These are phyloP conservation scores for Platorchestia sp. DNA, from an alignment of 1,140 invertebrate species.

Conservation along the genomic window DNA sequence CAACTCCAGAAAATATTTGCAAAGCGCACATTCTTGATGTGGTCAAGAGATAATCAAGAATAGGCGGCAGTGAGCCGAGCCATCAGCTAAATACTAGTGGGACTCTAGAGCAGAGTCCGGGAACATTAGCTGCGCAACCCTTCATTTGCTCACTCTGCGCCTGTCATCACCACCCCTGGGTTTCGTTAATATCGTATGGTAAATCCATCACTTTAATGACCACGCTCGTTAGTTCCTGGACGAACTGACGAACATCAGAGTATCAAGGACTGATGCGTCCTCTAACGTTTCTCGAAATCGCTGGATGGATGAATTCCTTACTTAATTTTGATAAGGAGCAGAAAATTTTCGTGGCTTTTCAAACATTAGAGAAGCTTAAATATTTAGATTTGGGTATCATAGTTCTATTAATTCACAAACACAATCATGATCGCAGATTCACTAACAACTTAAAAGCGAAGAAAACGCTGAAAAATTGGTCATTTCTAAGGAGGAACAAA, in stretches of 20 bases:
- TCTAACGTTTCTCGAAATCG: not conserved
- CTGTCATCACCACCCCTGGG: not conserved
- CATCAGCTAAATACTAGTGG: not conserved
- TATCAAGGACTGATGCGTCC: not conserved
- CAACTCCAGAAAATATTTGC: not conserved
- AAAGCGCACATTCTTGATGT: not conserved
- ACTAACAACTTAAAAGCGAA: no score
- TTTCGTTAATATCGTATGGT: not conserved
- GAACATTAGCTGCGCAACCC: not conserved
- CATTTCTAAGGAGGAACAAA: no score
- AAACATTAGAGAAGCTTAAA: no score
- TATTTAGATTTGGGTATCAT: no score
- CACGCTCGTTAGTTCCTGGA: not conserved
- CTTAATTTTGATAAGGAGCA: no score
- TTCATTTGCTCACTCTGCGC: not conserved
- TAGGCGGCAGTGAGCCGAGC: not conserved
- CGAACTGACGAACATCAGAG: not conserved
- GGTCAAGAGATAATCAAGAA: not conserved
- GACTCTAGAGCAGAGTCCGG: not conserved
- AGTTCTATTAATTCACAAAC: no score
- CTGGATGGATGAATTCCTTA: not conserved
- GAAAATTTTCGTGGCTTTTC: no score
- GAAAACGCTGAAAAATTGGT: no score
- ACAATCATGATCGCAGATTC: no score
- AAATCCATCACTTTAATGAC: conserved; percentile 9